Evolutionary conservation across 2,797 vertebrate species (phyloP), one percentile per base, ranked within the genome.

Genomic region (Acanthurus lineatus): DNA sequence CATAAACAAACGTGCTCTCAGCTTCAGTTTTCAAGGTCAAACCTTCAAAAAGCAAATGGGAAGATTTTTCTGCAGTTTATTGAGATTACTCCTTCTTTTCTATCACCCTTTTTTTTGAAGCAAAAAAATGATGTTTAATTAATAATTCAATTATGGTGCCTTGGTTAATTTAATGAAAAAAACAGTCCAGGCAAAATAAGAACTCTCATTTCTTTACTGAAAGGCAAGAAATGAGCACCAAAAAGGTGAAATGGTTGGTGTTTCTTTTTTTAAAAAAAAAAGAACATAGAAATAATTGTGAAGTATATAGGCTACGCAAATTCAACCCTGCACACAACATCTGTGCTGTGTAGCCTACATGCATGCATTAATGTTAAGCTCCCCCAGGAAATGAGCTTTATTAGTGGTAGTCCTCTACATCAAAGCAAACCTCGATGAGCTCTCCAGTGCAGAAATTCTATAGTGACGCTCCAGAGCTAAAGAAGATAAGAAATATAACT

Each of bases 121-220:
- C n/a, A n/a, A 28, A 32, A 32, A 32, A 32, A 32, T 32, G 28
- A 32, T 32, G 28, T 4, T 4, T 35, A 9, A 77, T 91, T 40
- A 85, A 89, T 85, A 74, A 88, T 88, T 86, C 22, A 89, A 42
- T 67, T 42, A 20, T 58, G 68, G 58, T 75, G 49, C 17, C n/a
- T 40, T 16, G 6, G 51, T 32, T 32, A 32, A 32, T 64, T 74
- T 70, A 35, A 14, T 1, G 16, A 62, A 15, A 42, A 60, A 25
- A 38, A 49, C 16, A 15, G 22, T 64, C 52, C 52, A 20, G 9
- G 28, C 48, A 44, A 22, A 22, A 44, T 12, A 49, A 35, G 15
- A 56, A 12, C 38, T 16, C 2, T 12, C 11, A 49, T 44, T 42
- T 8, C 16, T 32, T 6, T 9, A 22, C 38, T 58, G 1, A 57